A percentile compares a stretch with the other conserved stretches of the same genome.
Conservation (phyloP, 2,888 invertebrate species). For the Noctuana brunneofusca region DNA sequence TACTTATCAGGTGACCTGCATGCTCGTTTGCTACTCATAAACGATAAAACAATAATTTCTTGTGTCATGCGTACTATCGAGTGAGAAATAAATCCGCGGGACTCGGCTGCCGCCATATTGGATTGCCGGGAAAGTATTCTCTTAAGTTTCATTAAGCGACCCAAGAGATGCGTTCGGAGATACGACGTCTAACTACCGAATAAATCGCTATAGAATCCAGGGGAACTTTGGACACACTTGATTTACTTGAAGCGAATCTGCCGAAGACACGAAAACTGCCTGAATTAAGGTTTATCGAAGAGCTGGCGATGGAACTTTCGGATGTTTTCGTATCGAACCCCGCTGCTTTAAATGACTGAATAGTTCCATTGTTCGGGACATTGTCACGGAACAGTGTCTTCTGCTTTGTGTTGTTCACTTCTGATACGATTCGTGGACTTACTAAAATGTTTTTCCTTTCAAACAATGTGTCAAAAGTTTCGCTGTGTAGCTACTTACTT, state of each 20-base stretch:
- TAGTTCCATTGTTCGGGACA: slow-evolving; percentile 30
- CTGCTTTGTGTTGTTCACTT: slow-evolving; percentile 31
- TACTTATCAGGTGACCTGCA: too few relatives aligned
- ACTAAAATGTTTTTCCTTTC: slow-evolving; percentile 31
- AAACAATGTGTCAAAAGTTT: slow-evolving; percentile 26
- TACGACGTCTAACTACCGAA: slow-evolving; percentile 44
- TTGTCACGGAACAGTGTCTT: slow-evolving; percentile 33
- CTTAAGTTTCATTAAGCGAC: slow-evolving; percentile 81
- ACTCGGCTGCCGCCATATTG: slow-evolving; percentile 67
- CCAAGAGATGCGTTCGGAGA: slow-evolving; percentile 58
- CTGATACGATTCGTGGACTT: slow-evolving; percentile 21
- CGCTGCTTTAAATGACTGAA: slow-evolving; percentile 29
- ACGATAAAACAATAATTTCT: too few relatives aligned
- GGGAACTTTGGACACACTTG: slow-evolving; percentile 50
- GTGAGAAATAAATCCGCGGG: slow-evolving; percentile 68
- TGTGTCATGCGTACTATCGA: too few relatives aligned
- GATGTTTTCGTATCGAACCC: slow-evolving; percentile 23
- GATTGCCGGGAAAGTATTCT: slow-evolving; percentile 74
- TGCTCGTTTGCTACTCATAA: too few relatives aligned
- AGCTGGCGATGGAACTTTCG: slow-evolving; percentile 26
- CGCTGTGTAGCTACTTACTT: slow-evolving; percentile 11
- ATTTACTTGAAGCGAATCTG: slow-evolving; percentile 44
- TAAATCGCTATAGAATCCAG: slow-evolving; percentile 44
- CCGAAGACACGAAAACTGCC: slow-evolving; percentile 34
- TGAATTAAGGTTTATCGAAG: slow-evolving; percentile 32